Percentiles rank a stretch among this genome's conserved stretches.
Conservation (phyloP, 2,797 vertebrate species). For the Carduelis carduelis region DNA sequence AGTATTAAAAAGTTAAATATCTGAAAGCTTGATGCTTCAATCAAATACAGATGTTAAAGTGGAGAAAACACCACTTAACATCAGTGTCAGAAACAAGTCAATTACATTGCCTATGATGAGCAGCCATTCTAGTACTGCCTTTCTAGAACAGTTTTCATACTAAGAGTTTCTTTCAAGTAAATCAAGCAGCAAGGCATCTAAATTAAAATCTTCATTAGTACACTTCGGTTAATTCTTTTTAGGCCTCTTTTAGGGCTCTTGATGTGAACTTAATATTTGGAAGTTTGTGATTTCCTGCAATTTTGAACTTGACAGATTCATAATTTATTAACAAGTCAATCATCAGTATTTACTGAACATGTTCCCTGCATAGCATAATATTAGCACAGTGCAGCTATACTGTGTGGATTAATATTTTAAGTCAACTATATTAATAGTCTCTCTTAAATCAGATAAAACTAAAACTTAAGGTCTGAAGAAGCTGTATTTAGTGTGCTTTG, state of each 20-base stretch:
- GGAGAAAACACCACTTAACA: background rate
- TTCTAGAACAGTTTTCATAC: background rate
- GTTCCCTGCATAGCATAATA: background rate
- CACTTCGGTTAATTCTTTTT: background rate
- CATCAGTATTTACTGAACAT: background rate
- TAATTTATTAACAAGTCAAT: background rate
- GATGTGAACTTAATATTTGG: background rate
- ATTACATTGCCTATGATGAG: background rate
- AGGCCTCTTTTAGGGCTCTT: background rate
- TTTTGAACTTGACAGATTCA: background rate
- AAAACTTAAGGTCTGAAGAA: background rate
- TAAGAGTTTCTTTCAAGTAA: background rate
- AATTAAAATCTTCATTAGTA: background rate
- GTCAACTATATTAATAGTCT: background rate
- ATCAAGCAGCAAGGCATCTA: background rate
- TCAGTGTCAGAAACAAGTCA: background rate
- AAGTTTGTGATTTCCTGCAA: background rate
- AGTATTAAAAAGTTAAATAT: background rate
- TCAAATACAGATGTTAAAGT: background rate
- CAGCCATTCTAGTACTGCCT: background rate
- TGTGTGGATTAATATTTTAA: background rate
- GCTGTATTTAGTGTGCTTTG: background rate
- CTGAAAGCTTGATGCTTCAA: background rate
- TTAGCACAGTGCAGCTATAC: background rate
- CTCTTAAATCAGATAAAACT: background rate